A percentile compares a stretch with the other conserved stretches of the same genome.
Evolutionary conservation across 2,888 invertebrate genomes (phyloP).

Genomic region (Lycaena phlaeas): DNA sequence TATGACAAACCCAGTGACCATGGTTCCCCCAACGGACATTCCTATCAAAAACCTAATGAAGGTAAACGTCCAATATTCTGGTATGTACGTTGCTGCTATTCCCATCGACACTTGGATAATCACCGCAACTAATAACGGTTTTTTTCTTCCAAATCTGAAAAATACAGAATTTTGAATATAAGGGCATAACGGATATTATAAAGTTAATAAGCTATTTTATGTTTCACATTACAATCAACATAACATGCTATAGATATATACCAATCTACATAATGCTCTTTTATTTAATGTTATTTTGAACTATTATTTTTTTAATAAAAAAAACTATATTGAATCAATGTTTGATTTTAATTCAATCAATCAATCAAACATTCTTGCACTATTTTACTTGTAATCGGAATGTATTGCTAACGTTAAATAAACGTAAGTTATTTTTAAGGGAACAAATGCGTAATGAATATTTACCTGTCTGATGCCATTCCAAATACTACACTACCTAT

Average conservation of each 20-base stretch:
- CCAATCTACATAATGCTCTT: no score
- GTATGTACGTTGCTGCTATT: constrained; percentile 76
- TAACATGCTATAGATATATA: no score
- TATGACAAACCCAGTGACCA: constrained; percentile 76
- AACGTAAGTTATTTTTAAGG: neutral
- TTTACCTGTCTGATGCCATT: constrained; percentile 80
- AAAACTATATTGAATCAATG: no score
- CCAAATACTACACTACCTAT: constrained; percentile 83
- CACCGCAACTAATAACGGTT: constrained; percentile 80
- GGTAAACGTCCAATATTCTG: constrained; percentile 75
- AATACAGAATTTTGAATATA: no score
- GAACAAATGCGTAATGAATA: constrained; percentile 1
- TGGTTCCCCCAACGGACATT: constrained; percentile 85
- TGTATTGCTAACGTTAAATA: no score
- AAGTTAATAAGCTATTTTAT: no score
- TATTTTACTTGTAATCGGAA: no score
- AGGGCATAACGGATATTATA: neutral
- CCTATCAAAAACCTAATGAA: constrained; percentile 79
- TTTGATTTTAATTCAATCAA: no score
- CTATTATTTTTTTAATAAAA: no score
- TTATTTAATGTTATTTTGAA: no score
- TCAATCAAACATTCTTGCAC: no score
- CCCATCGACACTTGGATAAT: constrained; percentile 80
- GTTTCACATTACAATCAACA: no score
- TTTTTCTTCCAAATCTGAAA: constrained; percentile 82